Base-by-base conservation (phyloP, 2,888 invertebrate species). In the Eupsilia transversa region DNA sequence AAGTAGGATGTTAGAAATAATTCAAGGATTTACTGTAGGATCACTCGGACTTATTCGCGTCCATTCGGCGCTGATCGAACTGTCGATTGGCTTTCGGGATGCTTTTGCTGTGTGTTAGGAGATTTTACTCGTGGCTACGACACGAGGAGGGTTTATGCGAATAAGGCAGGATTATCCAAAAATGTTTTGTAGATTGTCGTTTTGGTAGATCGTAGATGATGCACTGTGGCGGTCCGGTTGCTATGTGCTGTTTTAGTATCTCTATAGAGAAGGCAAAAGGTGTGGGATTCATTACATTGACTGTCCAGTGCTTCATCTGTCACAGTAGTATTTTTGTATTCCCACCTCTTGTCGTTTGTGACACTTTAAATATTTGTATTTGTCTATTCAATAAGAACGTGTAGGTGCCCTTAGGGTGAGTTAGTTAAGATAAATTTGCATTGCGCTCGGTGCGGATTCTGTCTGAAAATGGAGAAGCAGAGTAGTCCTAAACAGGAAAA, bases 251-350 rank as follows among this genome's bases (percentile, higher is more conserved):
- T 63, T 49, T 17, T 49, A 20, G 27, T 56, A 49, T 46, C 43
- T 56, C 12, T 38, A 33, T 61, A 14, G 38, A 71, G 49, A 71
- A 54, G 35, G 52, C 41, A 59, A 65, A 35, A 56, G 60, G 65
- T 73, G 54, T 72, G 79, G 63, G 46, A 57, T 43, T 66, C 49
- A 43, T 60, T 23, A 4, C 27, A 54, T 61, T 35, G 61, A 12
- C 69, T 70, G 80, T 49, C 71, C n/a, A 56, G 61, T 79, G 82
- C 69, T 20, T 82, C 38, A 72, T 60, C 64, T 71, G 59, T 60
- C 79, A 54, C 71, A 59, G 63, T 82, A 79, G 82, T 80, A 82
- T 76, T 80, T 83, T 72, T 70, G 20, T 30, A 82, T 70, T 67
- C 83, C 82, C 82, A 70, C 80, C 80, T 75, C 70, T 74, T 79